Evolutionary conservation across 2,113 vertebrate genomes (phyloP).

Genomic region (Ardeotis arabs): DNA sequence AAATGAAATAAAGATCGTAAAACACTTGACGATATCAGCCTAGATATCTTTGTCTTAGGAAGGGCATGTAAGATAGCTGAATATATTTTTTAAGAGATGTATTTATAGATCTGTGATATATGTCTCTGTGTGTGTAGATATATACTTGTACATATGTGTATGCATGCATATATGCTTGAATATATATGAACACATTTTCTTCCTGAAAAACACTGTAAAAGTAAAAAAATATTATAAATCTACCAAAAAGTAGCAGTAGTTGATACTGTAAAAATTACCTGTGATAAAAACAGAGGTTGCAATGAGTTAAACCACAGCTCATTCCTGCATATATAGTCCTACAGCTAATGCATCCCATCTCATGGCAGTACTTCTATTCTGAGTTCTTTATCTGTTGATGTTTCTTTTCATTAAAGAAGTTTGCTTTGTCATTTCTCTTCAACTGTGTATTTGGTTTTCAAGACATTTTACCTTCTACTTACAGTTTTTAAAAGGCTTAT

Average conservation of each 20-base stretch:
- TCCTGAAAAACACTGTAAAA: background rate
- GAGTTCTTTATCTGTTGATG: background rate
- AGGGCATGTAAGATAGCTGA: background rate
- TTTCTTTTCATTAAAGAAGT: background rate
- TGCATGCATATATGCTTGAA: background rate
- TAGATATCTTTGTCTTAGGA: background rate
- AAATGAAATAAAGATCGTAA: background rate
- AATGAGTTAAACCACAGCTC: background rate
- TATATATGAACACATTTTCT: background rate
- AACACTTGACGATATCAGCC: background rate
- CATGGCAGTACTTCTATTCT: background rate
- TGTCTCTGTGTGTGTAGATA: background rate
- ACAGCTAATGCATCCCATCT: background rate
- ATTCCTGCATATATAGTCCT: background rate
- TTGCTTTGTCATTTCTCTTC: background rate
- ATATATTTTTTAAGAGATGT: background rate
- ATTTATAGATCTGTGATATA: background rate
- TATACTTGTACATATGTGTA: background rate
- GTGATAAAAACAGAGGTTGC: background rate
- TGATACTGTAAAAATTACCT: background rate
- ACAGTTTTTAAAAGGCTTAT: background rate
- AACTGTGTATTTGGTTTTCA: background rate
- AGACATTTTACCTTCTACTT: background rate
- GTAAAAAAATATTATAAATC: background rate
- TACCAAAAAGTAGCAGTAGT: background rate